Percentiles rank a stretch among this genome's conserved stretches.
phyloP scores from a whole-genome alignment of 2,113 vertebrate species.

The Zeus faber region DNA sequence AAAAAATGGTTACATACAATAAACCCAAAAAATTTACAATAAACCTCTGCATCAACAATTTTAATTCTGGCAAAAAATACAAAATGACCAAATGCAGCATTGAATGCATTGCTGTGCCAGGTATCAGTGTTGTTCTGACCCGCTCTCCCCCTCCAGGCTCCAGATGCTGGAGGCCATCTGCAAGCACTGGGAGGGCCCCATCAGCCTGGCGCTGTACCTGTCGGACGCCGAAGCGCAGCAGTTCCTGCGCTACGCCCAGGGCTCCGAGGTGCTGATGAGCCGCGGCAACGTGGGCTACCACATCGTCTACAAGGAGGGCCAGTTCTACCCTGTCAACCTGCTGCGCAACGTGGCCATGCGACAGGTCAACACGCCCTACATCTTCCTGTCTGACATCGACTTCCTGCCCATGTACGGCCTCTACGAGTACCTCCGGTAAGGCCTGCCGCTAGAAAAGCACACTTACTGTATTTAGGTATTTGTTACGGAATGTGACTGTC shows the following conservation, averaged over 20 bases:
- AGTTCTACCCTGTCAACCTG: constrained; percentile 98
- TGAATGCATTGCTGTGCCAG: too few species aligned
- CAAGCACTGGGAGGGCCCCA: constrained; percentile 98
- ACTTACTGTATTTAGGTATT: too few species aligned
- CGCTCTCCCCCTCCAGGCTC: constrained; percentile 73
- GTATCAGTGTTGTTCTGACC: too few species aligned
- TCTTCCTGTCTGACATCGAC: constrained; percentile 98
- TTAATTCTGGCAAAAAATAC: too few species aligned
- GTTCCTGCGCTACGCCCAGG: constrained; percentile 97
- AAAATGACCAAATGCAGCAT: too few species aligned
- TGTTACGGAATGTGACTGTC: too few species aligned
- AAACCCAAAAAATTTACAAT: too few species aligned
- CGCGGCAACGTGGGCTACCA: constrained; percentile 95
- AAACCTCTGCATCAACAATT: too few species aligned
- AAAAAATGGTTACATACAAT: too few species aligned
- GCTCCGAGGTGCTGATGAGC: constrained; percentile 94
- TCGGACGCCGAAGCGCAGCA: constrained; percentile 97
- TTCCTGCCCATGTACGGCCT: constrained; percentile 99
- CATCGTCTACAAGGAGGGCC: constrained; percentile 98
- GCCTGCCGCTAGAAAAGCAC: rapidly evolving
- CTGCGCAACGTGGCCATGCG: constrained; percentile 96
- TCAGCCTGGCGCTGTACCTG: constrained; percentile 96
- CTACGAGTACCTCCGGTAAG: constrained; percentile 97
- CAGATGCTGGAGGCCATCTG: constrained; percentile 99
- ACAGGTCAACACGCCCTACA: constrained; percentile 94